Evolutionary conservation across 1,140 invertebrate species (phyloP).

Genomic region (Cydia amplana): DNA sequence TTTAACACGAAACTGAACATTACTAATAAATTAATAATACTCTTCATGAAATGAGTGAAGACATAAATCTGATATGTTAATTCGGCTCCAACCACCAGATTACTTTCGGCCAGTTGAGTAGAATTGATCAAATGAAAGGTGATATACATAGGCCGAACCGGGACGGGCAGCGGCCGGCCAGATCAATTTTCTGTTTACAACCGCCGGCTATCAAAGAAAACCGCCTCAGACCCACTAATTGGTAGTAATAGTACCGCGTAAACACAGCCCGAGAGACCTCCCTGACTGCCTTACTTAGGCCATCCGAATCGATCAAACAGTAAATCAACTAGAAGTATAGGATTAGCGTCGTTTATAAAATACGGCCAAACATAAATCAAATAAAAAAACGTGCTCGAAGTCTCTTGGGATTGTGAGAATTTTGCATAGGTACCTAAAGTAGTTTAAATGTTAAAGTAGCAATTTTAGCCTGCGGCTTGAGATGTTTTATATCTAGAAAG

Average conservation of each 20-base stretch:
- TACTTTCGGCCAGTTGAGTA: constrained; percentile 20
- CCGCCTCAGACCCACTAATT: constrained; percentile 63
- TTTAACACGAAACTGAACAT: not conserved
- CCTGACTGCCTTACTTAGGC: constrained; percentile 10
- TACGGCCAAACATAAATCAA: constrained; percentile 26
- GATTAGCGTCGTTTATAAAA: constrained; percentile 25
- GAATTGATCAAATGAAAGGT: constrained; percentile 33
- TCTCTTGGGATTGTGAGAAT: constrained; percentile 18
- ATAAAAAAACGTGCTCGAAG: constrained; percentile 7
- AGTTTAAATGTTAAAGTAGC: not conserved
- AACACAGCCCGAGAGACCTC: constrained; percentile 30
- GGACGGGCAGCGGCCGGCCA: constrained; percentile 50
- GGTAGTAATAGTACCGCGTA: constrained; percentile 57
- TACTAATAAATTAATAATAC: not conserved
- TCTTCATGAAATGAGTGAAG: not conserved
- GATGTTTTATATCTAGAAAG: not conserved
- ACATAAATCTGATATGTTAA: constrained; percentile 19
- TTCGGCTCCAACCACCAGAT: constrained; percentile 20
- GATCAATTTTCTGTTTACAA: constrained; percentile 73
- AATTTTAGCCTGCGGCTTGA: not conserved
- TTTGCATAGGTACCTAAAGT: not conserved
- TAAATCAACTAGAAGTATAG: constrained; percentile 30
- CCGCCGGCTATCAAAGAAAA: constrained; percentile 61
- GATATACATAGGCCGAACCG: constrained; percentile 32
- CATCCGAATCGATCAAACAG: constrained; percentile 23